phyloP scores from a whole-genome alignment of 2,797 vertebrate genomes.

The Macrochelys suwanniensis region DNA sequence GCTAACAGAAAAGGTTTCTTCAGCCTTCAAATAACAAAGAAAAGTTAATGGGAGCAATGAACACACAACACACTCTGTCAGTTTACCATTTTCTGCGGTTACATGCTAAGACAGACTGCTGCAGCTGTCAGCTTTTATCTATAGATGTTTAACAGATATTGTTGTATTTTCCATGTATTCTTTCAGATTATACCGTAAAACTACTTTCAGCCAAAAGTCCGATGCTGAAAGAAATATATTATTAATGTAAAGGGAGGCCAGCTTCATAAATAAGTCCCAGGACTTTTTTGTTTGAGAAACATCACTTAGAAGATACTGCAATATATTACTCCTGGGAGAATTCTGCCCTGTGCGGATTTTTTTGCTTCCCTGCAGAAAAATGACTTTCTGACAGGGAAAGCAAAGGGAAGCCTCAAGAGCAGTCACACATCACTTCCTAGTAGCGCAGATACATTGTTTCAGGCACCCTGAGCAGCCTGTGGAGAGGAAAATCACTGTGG shows the following conservation, averaged over 20 bases:
- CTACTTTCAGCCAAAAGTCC: constrained; percentile 48
- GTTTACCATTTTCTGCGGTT: constrained; percentile 51
- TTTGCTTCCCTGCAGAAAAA: too few relatives aligned
- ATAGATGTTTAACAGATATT: not conserved
- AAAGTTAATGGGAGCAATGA: constrained; percentile 74
- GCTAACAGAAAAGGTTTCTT: constrained; percentile 77
- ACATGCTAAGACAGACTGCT: constrained; percentile 17
- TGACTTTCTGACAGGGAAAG: too few relatives aligned
- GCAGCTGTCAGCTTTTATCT: not conserved
- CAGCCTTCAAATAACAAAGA: constrained; percentile 72
- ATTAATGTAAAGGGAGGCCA: constrained; percentile 39
- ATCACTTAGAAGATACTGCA: not conserved
- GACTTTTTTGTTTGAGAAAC: not conserved
- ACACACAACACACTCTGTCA: constrained; percentile 72
- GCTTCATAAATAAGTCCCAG: constrained; percentile 10
- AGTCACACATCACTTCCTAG: too few relatives aligned
- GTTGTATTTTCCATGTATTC: constrained; percentile 57
- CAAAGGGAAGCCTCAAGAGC: too few relatives aligned
- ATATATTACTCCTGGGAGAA: not conserved
- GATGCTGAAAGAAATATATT: constrained; percentile 53
- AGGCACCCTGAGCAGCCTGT: too few relatives aligned
- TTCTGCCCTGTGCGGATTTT: too few relatives aligned
- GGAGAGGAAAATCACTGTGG: too few relatives aligned
- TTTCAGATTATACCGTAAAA: not conserved
- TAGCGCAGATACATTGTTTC: too few relatives aligned